Conservation (phyloP, 2,113 vertebrate genomes). For the Laterallus jamaicensis region DNA sequence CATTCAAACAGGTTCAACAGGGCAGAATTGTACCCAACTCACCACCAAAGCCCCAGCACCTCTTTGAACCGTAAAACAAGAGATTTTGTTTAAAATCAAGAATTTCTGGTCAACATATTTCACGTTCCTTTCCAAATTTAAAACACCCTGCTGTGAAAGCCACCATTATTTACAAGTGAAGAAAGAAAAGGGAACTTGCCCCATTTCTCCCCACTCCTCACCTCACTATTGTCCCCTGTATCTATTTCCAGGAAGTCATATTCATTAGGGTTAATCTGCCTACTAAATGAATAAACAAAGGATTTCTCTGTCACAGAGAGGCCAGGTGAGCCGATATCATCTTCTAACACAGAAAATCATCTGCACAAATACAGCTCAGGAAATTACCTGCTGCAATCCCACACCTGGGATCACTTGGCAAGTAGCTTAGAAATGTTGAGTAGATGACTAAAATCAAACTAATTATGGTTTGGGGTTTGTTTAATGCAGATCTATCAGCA, state of each 20-base stretch:
- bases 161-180: slow-evolving; percentile 95
- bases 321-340: slow-evolving; percentile 96
- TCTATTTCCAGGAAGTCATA: slow-evolving; percentile 89
- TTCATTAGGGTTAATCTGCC: slow-evolving; percentile 89
- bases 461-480: background rate
- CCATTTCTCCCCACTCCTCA: slow-evolving; percentile 66
- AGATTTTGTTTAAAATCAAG: slow-evolving; percentile 63
- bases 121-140: slow-evolving; percentile 85
- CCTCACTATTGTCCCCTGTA: slow-evolving; percentile 82
- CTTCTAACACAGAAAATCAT: slow-evolving; percentile 87
- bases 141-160: slow-evolving; percentile 85
- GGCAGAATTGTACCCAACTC: background rate
- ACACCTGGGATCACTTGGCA: slow-evolving; percentile 84
- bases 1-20: background rate
- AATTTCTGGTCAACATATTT: slow-evolving; percentile 86
- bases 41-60: background rate
- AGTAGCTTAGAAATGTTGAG: slow-evolving; percentile 65
- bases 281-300: slow-evolving; percentile 98
- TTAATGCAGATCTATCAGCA: slow-evolving; percentile 43
- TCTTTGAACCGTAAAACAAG: slow-evolving; percentile 25
- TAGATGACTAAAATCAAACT: slow-evolving; percentile 61
- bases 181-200: slow-evolving; percentile 90
- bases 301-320: slow-evolving; percentile 86
- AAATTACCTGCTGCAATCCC: slow-evolving; percentile 92
- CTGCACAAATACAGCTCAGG: slow-evolving; percentile 80